These are phyloP conservation scores for Dinoponera quadriceps DNA, from an alignment of 1,140 invertebrate genomes.

Conservation along the genomic window DNA sequence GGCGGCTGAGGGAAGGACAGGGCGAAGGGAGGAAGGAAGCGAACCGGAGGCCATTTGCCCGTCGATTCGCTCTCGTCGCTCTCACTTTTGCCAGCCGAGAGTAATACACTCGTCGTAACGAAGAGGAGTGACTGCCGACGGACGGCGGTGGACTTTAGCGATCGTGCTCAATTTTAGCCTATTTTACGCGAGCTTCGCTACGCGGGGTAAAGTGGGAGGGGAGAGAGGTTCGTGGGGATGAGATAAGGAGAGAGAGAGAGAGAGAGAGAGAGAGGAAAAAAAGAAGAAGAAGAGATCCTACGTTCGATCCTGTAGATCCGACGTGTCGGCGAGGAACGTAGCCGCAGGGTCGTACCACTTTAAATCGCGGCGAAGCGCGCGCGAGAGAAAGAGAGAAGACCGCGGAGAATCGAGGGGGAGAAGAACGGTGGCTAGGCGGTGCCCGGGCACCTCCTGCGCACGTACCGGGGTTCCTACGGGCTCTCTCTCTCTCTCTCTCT, in stretches of 20 bases:
- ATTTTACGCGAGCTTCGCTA: constrained; percentile 25
- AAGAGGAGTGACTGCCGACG: not conserved
- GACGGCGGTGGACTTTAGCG: constrained; percentile 22
- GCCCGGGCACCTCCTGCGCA: constrained; percentile 17
- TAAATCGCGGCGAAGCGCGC: constrained; percentile 43
- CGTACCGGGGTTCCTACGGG: constrained; percentile 28
- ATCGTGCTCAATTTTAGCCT: constrained; percentile 41
- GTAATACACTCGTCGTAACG: constrained; percentile 3
- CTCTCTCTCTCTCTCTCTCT: constrained; percentile 20
- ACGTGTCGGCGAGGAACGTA: constrained; percentile 42
- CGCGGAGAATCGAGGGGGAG: not conserved
- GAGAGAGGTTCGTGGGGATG: not conserved
- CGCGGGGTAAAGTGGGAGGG: too few relatives aligned
- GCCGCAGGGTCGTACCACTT: constrained; percentile 45
- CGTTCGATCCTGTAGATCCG: constrained; percentile 36
- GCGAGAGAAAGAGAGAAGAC: not conserved
- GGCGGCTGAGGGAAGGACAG: too few relatives aligned
- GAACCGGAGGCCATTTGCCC: not conserved
- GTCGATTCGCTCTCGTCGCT: constrained; percentile 26
- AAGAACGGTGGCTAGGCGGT: constrained; percentile 52
- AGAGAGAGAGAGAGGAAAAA: not conserved
- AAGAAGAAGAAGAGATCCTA: constrained; percentile 29
- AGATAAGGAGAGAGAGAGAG: not conserved
- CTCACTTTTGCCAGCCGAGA: constrained; percentile 21
- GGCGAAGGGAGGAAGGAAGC: not conserved